phyloP scores from a whole-genome alignment of 2,888 invertebrate species.

The Andricus quercusramuli region DNA sequence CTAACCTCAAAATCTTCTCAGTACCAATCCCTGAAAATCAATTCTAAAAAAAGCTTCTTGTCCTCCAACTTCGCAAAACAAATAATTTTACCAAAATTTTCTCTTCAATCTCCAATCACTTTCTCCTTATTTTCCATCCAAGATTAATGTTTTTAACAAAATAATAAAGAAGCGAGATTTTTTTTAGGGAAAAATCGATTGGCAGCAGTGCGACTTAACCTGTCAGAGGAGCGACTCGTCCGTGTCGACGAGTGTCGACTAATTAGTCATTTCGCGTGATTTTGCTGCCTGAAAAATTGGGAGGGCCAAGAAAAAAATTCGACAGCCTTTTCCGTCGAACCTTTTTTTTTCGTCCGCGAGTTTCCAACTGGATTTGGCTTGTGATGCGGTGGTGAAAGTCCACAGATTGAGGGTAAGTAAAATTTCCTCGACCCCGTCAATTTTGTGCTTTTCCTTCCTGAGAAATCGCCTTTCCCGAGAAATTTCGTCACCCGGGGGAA shows the following conservation, averaged over 20 bases:
- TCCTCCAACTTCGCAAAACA: background rate
- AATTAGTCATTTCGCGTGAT: slow-evolving; percentile 52
- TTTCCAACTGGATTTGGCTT: slow-evolving; percentile 59
- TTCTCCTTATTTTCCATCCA: too few relatives aligned
- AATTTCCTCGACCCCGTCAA: slow-evolving; percentile 15
- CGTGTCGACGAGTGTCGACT: slow-evolving; percentile 50
- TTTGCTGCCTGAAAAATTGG: background rate
- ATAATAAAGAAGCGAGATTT: too few relatives aligned
- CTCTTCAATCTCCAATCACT: too few relatives aligned
- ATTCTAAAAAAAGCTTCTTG: background rate
- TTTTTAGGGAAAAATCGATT: background rate
- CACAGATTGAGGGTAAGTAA: slow-evolving; percentile 57
- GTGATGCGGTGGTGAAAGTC: slow-evolving; percentile 74
- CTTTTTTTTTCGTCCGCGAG: slow-evolving; percentile 46
- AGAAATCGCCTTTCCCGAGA: background rate
- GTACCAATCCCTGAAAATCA: background rate
- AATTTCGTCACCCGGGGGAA: background rate
- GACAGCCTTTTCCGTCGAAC: slow-evolving; percentile 34
- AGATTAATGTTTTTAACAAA: too few relatives aligned
- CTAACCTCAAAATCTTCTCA: background rate
- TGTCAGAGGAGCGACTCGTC: slow-evolving; percentile 60
- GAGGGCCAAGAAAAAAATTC: background rate
- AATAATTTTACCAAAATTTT: background rate
- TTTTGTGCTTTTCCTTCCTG: slow-evolving; percentile 40
- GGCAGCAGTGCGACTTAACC: slow-evolving; percentile 65